Percentiles rank a stretch among this genome's conserved stretches.
phyloP scores from a whole-genome alignment of 1,140 invertebrate genomes.

The Nautilus pompilius region DNA sequence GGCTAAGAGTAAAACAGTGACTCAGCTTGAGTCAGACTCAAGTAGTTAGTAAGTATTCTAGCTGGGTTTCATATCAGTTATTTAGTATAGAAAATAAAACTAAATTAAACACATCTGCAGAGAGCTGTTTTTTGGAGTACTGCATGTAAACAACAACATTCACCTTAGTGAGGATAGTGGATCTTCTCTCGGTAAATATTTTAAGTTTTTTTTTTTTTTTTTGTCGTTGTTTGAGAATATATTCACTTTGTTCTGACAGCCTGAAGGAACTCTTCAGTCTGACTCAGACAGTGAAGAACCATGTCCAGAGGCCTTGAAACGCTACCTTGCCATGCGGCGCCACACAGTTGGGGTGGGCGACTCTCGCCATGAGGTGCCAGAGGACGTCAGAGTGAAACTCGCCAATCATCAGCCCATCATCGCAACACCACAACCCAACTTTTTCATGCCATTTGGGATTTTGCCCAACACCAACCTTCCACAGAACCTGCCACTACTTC shows the following conservation, averaged over 20 bases:
- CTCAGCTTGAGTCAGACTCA: no score
- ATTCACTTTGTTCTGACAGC: slow-evolving; percentile 15
- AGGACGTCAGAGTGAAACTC: slow-evolving; percentile 50
- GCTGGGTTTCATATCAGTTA: no score
- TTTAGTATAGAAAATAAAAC: no score
- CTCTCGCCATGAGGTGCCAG: slow-evolving; percentile 68
- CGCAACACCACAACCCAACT: slow-evolving; percentile 35
- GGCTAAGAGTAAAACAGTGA: no score
- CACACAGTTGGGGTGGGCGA: slow-evolving; percentile 93
- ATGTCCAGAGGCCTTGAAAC: slow-evolving; percentile 49
- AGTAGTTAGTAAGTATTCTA: no score
- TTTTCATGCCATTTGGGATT: slow-evolving; percentile 31
- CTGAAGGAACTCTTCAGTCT: slow-evolving; percentile 49
- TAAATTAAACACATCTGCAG: no score
- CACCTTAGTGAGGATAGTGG: no score
- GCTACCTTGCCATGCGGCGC: slow-evolving; percentile 66
- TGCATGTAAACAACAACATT: no score
- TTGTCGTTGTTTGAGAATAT: no score
- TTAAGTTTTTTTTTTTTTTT: no score
- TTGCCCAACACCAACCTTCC: slow-evolving; percentile 67
- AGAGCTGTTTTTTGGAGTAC: no score
- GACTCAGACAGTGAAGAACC: slow-evolving; percentile 61
- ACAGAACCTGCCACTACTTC: slow-evolving; percentile 51
- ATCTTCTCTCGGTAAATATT: no score
- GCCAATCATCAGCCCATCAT: slow-evolving; percentile 44